Evolutionary conservation across 1,140 invertebrate species (phyloP).

Genomic region (Pissodes strobi): DNA sequence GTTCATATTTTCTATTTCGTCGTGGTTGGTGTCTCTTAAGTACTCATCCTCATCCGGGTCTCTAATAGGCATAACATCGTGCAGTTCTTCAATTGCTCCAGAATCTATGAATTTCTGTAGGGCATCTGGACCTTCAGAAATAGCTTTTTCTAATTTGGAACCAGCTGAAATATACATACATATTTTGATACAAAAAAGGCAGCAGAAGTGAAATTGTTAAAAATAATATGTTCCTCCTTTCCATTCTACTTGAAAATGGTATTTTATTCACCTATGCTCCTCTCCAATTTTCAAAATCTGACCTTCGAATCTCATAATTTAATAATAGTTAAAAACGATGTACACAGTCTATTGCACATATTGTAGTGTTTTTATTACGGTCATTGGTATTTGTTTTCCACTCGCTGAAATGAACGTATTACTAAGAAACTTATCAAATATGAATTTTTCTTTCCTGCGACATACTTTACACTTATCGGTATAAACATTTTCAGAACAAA

Average conservation of each 20-base stretch:
- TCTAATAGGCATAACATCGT: slow-evolving; percentile 71
- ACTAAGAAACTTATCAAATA: no score
- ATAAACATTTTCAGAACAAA: no score
- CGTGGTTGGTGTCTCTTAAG: slow-evolving; percentile 51
- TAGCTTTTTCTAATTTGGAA: slow-evolving; percentile 72
- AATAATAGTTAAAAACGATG: no score
- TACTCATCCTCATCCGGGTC: slow-evolving; percentile 65
- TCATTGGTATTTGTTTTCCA: no score
- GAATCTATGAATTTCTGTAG: slow-evolving; percentile 76
- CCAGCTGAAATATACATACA: slow-evolving; percentile 63
- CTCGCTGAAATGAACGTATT: no score
- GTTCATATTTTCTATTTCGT: slow-evolving; percentile 31
- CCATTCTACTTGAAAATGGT: neutral
- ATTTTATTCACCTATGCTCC: neutral
- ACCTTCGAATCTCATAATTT: no score
- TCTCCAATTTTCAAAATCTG: no score
- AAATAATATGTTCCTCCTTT: no score
- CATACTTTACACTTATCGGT: no score
- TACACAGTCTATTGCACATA: no score
- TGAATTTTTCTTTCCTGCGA: no score
- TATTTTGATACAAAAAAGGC: neutral
- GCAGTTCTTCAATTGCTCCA: slow-evolving; percentile 76
- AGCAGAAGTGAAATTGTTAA: neutral
- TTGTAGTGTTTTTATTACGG: no score
- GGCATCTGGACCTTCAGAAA: slow-evolving; percentile 73